These are phyloP conservation scores for Drosophila borborema DNA, from an alignment of 2,888 invertebrate species.

Conservation along the genomic window DNA sequence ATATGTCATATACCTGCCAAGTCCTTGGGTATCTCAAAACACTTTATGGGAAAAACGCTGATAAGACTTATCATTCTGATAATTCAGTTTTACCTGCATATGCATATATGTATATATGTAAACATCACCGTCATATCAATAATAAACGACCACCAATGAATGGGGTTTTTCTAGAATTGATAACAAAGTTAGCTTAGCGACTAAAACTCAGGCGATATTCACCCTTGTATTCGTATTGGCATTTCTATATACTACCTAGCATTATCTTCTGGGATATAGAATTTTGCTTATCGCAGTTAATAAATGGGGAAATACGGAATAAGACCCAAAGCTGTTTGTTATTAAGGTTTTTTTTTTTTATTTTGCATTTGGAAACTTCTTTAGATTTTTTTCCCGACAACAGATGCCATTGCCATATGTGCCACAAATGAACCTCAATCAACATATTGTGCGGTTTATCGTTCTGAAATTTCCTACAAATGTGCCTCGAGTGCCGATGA, in stretches of 20 bases:
- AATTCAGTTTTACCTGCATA: constrained; percentile 24
- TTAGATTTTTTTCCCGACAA: constrained; percentile 15
- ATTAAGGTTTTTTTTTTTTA: not conserved
- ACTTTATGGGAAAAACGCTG: constrained; percentile 53
- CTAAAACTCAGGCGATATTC: constrained; percentile 16
- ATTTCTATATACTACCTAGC: constrained; percentile 7
- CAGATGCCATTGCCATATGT: constrained; percentile 17
- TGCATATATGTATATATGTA: constrained; percentile 21
- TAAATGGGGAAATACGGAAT: constrained; percentile 23
- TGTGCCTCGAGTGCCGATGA: constrained; percentile 17
- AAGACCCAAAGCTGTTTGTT: constrained; percentile 1
- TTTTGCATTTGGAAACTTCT: constrained; percentile 12
- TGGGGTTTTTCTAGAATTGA: constrained; percentile 64
- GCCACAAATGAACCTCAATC: constrained; percentile 14
- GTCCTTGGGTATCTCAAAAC: not conserved
- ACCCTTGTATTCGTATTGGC: not conserved
- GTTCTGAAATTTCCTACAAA: constrained; percentile 52
- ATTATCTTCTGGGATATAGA: constrained; percentile 8
- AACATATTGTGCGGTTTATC: constrained; percentile 23
- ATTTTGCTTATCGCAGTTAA: constrained; percentile 35
- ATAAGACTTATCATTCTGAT: constrained; percentile 50
- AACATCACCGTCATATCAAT: constrained; percentile 39
- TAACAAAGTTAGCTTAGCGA: constrained; percentile 34
- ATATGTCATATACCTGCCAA: not conserved
- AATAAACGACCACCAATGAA: constrained; percentile 65